Conservation (phyloP, 2,113 vertebrate species). For the Nothocercus nigrocapillus region DNA sequence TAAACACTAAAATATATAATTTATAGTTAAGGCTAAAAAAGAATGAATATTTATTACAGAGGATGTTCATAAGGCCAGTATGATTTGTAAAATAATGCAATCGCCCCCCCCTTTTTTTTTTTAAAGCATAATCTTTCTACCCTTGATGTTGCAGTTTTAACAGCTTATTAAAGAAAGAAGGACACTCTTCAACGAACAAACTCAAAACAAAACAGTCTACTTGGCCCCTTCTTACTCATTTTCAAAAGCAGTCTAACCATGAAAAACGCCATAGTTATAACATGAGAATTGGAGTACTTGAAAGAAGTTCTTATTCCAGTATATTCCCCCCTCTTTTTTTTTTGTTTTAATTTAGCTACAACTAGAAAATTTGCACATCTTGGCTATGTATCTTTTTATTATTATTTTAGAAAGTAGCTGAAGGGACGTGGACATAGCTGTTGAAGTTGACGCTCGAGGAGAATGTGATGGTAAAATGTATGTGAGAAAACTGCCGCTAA, state of each 20-base stretch:
- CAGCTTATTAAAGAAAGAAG: slow-evolving; percentile 46
- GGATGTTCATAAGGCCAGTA: slow-evolving; percentile 86
- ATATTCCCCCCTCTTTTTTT: slow-evolving; percentile 18
- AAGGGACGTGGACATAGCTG: slow-evolving; percentile 74
- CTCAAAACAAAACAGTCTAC: slow-evolving; percentile 22
- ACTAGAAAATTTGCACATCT: slow-evolving; percentile 82
- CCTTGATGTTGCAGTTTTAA: slow-evolving; percentile 58
- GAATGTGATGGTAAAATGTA: slow-evolving; percentile 78
- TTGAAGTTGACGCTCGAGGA: slow-evolving; percentile 78
- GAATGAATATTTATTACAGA: slow-evolving; percentile 89
- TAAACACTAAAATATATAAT: slow-evolving; percentile 89
- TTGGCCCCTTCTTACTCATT: slow-evolving; percentile 48
- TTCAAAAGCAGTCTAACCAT: slow-evolving; percentile 48
- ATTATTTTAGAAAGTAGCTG: slow-evolving; percentile 77
- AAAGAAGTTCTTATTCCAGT: slow-evolving; percentile 68
- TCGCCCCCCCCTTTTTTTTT: slow-evolving; percentile 69
- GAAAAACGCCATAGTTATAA: slow-evolving; percentile 70
- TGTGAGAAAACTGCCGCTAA: slow-evolving; percentile 82
- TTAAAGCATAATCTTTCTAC: slow-evolving; percentile 30
- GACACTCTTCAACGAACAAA: slow-evolving; percentile 53
- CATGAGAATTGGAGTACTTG: slow-evolving; percentile 76
- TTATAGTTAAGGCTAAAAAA: slow-evolving; percentile 85
- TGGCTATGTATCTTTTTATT: slow-evolving; percentile 75
- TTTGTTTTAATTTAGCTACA: slow-evolving; percentile 56
- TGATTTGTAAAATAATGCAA: slow-evolving; percentile 79